A percentile compares a stretch with the other conserved stretches of the same genome.
These are phyloP conservation scores for Micoletzkya japonica DNA, from an alignment of 2,888 invertebrate genomes.

Conservation along the genomic window DNA sequence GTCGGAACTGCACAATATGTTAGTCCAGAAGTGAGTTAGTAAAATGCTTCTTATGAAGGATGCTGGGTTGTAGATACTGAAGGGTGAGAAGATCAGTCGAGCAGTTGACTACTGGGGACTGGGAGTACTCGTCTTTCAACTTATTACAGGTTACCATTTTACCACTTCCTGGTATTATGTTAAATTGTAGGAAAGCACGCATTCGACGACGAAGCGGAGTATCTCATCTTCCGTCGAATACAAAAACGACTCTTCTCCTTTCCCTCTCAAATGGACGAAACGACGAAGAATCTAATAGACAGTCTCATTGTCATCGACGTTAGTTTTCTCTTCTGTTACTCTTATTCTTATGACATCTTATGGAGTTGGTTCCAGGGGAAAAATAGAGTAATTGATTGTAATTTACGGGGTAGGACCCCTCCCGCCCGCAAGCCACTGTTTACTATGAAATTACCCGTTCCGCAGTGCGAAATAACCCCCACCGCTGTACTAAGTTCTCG, in stretches of 20 bases:
- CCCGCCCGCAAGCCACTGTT: no score
- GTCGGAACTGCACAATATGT: conserved; percentile 99
- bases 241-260: conserved; percentile 83
- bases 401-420: no score
- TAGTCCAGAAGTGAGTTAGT: conserved; percentile 80
- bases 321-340: neutral
- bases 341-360: no score
- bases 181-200: conserved; percentile 43
- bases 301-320: conserved; percentile 20
- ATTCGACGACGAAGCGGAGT: conserved; percentile 74
- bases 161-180: neutral
- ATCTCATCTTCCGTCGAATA: conserved; percentile 93
- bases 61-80: conserved; percentile 37
- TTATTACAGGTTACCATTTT: conserved; percentile 36
- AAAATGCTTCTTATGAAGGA: neutral
- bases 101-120: conserved; percentile 52
- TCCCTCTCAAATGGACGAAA: no score
- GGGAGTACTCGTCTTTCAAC: conserved; percentile 37
- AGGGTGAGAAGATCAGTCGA: conserved; percentile 31
- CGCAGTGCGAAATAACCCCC: no score
- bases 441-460: no score
- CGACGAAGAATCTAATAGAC: conserved; percentile 15
- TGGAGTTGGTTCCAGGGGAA: no score
- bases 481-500: no score
- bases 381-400: no score